Percentiles rank a stretch among this genome's conserved stretches.
Conservation (phyloP, 2,888 invertebrate genomes). For the Pterostichus niger region DNA sequence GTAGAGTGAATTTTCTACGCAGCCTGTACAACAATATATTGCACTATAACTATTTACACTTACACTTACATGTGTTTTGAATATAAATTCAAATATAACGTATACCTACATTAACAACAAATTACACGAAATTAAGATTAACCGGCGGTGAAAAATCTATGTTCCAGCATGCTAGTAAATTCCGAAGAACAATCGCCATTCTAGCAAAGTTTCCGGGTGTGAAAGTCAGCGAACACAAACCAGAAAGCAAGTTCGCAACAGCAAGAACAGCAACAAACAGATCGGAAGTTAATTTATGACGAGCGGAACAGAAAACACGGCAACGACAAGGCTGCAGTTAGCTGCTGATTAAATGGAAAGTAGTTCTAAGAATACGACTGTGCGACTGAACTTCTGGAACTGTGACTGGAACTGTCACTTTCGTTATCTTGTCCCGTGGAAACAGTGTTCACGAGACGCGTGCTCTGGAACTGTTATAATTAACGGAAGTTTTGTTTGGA, state of each 20-base stretch:
- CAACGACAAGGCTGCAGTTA: constrained; percentile 17
- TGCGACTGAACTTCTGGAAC: constrained; percentile 3
- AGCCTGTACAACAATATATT: too few species aligned
- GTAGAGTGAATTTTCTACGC: too few species aligned
- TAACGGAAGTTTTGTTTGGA: not conserved
- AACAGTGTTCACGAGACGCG: constrained; percentile 1
- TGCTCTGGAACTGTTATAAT: constrained; percentile 19
- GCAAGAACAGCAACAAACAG: constrained; percentile 6
- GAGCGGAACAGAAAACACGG: constrained; percentile 44
- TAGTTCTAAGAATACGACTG: constrained; percentile 31
- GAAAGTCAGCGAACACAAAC: not conserved
- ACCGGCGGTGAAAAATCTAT: not conserved
- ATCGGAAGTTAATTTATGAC: constrained; percentile 46
- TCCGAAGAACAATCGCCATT: not conserved
- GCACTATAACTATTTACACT: too few species aligned
- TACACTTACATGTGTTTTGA: too few species aligned
- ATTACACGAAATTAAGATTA: not conserved
- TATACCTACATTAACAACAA: too few species aligned
- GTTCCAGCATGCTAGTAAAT: not conserved
- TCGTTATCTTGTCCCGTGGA: constrained; percentile 19
- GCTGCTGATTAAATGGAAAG: constrained; percentile 46
- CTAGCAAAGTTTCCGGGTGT: not conserved
- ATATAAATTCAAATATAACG: too few species aligned
- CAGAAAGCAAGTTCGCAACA: not conserved
- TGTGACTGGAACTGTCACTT: constrained; percentile 44